Percentiles rank a stretch among this genome's conserved stretches.
phyloP scores from a whole-genome alignment of 2,113 vertebrate species.

The Gnathonemus longibarbis region DNA sequence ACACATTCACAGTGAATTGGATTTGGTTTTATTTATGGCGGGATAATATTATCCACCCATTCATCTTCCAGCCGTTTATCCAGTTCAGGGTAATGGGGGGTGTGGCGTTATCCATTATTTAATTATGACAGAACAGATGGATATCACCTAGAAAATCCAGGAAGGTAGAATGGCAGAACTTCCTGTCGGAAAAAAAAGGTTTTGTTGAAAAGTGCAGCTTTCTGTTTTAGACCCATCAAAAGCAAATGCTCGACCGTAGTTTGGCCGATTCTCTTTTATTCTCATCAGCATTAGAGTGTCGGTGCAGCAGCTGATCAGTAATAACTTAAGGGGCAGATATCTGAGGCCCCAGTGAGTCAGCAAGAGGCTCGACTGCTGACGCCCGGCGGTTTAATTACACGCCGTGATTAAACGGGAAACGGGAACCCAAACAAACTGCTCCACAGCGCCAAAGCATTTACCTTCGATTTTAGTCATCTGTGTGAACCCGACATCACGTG shows the following conservation, averaged over 20 bases:
- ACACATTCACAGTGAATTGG: not conserved
- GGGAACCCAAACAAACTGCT: not conserved
- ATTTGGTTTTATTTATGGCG: not conserved
- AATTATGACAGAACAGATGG: not conserved
- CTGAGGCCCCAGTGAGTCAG: not conserved
- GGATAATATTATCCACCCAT: not conserved
- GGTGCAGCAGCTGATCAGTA: not conserved
- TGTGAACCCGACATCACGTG: not conserved
- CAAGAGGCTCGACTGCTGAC: not conserved
- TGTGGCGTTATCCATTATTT: not conserved
- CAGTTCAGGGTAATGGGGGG: not conserved
- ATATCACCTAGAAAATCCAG: not conserved
- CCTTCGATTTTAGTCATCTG: not conserved
- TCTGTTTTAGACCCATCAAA: not conserved
- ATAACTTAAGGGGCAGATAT: not conserved
- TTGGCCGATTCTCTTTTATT: not conserved
- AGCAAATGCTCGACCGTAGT: not conserved
- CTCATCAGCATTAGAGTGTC: not conserved
- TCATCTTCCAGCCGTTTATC: not conserved
- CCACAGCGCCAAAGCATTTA: not conserved
- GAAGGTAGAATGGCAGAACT: not conserved
- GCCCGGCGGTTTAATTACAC: not conserved
- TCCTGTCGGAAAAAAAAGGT: not conserved
- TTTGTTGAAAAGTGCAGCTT: not conserved
- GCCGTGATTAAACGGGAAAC: not conserved